Conservation (phyloP, 2,888 invertebrate genomes). For the Strigamia transsilvanica region DNA sequence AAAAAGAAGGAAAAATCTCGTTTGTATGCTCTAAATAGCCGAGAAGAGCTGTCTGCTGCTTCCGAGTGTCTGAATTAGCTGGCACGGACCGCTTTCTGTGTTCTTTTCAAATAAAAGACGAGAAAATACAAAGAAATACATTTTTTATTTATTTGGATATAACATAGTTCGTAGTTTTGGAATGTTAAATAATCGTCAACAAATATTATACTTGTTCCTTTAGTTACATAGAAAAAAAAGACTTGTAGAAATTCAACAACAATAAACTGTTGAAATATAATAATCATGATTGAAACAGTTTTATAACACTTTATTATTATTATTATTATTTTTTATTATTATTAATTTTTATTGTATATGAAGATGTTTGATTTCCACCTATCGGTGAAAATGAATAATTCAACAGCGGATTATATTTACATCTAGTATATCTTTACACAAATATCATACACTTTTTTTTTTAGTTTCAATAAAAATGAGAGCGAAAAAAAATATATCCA, state of each 20-base stretch:
- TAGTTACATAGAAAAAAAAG: constrained; percentile 31
- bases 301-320: not conserved
- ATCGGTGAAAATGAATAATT: not conserved
- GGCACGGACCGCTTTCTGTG: too few relatives aligned
- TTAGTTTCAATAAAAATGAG: not conserved
- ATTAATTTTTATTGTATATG: not conserved
- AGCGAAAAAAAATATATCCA: not conserved
- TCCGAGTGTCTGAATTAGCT: too few relatives aligned
- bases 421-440: not conserved
- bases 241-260: constrained; percentile 43
- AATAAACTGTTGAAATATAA: constrained; percentile 37
- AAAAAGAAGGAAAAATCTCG: too few relatives aligned
- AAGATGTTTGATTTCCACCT: not conserved
- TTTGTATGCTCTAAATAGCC: too few relatives aligned
- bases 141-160: constrained; percentile 31
- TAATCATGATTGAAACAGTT: constrained; percentile 5
- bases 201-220: constrained; percentile 37
- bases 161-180: not conserved
- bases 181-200: constrained; percentile 31
- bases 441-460: not conserved
- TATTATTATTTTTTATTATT: not conserved
- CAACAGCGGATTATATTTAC: constrained; percentile 2
- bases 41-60: too few relatives aligned
- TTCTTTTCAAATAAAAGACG: not conserved
- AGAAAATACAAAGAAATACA: constrained; percentile 13